Evolutionary conservation across 2,797 vertebrate species (phyloP), one percentile per base, ranked within the genome.

Genomic region (Limosa lapponica): DNA sequence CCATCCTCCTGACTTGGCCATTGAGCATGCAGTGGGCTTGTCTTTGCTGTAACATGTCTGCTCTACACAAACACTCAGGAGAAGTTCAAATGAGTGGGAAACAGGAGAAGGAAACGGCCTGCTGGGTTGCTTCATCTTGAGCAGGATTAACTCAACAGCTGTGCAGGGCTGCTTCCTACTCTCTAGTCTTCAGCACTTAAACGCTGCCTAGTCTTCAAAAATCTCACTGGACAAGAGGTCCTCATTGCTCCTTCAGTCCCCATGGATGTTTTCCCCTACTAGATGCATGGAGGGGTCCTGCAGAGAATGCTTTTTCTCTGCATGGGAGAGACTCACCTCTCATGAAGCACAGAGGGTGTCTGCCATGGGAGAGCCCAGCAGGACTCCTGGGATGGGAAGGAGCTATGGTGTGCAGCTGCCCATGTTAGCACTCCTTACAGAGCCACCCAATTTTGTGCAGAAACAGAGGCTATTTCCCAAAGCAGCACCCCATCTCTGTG

Each of bases 401-500:
- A 84, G 23, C 28, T 83, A 28, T 0, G 0, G 10, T 6, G 10
- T 2, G 18, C 37, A 46, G 48, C 39, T 52, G 51, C 4, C 9
- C 6, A 3, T 7, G 16, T 25, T 32, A 83, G 48, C 24, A 16
- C 6, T 73, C 44, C 48, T 44, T 84, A 39, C 58, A 82, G 22
- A 87, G 15, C 3, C 43, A 55, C 13, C 1, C 3, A 1, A 25
- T 58, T 92, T 75, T 27, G 2, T 28, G 22, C 22, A 54, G 46
- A 51, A 84, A 73, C 1, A 4, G 39, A 34, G 16, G 28, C 5
- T 62, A 88, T 66, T 71, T 43, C 37, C 61, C 44, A 46, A 59
- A 69, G 22, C 34, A 79, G 20, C 28, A 49, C 2, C 41, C 12
- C 8, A 18, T 37, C 27, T 43, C 8, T 14, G 13, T 8, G 7